Conservation (phyloP, 2,113 vertebrate genomes). For the Amblyornis subalaris region DNA sequence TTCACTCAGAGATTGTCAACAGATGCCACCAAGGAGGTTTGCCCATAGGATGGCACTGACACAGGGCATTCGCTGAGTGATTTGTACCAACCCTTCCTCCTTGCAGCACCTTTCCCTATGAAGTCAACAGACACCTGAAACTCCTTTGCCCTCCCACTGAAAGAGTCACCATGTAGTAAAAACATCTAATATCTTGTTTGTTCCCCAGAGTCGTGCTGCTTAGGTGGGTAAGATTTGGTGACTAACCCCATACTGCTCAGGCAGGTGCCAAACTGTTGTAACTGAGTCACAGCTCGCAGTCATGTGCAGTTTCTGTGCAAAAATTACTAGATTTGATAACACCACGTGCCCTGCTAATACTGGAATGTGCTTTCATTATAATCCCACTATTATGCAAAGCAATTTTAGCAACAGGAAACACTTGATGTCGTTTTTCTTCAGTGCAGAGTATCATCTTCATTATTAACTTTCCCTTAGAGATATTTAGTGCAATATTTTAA, state of each 20-base stretch:
- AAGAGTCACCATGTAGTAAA: background rate
- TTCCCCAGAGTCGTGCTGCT: accelerated
- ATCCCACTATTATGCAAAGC: background rate
- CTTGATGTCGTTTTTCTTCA: slow-evolving; percentile 16
- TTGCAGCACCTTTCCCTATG: background rate
- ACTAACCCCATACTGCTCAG: background rate
- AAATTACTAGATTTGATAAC: background rate
- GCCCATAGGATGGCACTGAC: background rate
- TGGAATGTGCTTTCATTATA: background rate
- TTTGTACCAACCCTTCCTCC: background rate
- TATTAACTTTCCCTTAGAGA: slow-evolving; percentile 20
- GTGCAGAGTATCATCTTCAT: background rate
- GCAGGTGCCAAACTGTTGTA: background rate
- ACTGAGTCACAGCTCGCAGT: background rate
- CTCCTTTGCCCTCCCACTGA: background rate
- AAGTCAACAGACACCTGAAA: background rate
- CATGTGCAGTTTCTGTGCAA: background rate
- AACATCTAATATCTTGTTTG: background rate
- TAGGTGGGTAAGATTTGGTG: background rate
- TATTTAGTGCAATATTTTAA: slow-evolving; percentile 23
- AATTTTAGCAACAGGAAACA: background rate
- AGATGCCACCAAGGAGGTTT: background rate
- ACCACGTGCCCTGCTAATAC: background rate
- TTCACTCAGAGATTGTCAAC: background rate
- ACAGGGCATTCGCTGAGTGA: background rate